Conservation (phyloP, 2,113 vertebrate species). For the Variabilichromis moorii region DNA sequence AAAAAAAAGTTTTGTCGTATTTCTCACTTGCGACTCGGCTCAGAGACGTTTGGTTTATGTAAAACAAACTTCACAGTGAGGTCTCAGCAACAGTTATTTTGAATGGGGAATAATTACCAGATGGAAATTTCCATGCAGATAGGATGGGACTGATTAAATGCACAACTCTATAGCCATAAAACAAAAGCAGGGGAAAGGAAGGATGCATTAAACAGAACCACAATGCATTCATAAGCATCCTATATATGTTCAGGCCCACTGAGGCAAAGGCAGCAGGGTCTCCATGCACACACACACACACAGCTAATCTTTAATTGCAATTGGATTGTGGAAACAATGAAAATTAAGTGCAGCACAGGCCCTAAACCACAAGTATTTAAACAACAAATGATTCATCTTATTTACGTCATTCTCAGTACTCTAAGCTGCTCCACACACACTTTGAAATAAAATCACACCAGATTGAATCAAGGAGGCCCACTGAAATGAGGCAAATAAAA, state of each 20-base stretch:
- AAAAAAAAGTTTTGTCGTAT: background rate
- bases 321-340: slow-evolving; percentile 67
- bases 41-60: slow-evolving; percentile 20
- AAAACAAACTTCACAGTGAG: slow-evolving; percentile 22
- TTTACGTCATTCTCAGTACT: slow-evolving; percentile 58
- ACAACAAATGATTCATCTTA: slow-evolving; percentile 68
- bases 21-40: background rate
- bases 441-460: slow-evolving; percentile 64
- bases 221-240: slow-evolving; percentile 7
- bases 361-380: slow-evolving; percentile 57
- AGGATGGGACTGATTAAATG: slow-evolving; percentile 56
- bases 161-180: slow-evolving; percentile 21
- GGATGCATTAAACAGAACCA: slow-evolving; percentile 32
- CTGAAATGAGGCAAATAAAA: slow-evolving; percentile 58
- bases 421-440: slow-evolving; percentile 28
- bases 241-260: slow-evolving; percentile 6
- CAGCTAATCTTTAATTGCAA: slow-evolving; percentile 44
- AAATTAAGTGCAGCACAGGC: slow-evolving; percentile 58
- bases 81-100: slow-evolving; percentile 39
- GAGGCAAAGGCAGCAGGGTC: background rate
- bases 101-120: slow-evolving; percentile 44
- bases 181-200: slow-evolving; percentile 2
- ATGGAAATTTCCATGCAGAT: slow-evolving; percentile 56
- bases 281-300: background rate
- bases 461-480: slow-evolving; percentile 52